These are phyloP conservation scores for Hydrotaea diabolus DNA, from an alignment of 2,888 invertebrate genomes.

Conservation along the genomic window DNA sequence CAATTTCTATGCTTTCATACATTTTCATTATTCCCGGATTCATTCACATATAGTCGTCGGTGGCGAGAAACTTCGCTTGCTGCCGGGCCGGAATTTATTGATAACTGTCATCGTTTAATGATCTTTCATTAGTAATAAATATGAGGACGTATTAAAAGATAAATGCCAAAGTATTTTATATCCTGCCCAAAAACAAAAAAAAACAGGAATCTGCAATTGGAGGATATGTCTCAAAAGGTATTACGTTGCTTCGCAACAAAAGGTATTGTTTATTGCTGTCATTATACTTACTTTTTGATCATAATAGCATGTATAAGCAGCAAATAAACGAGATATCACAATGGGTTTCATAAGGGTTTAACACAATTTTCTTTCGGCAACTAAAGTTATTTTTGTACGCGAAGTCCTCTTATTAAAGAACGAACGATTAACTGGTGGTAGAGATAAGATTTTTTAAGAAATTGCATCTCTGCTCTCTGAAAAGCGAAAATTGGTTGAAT, in stretches of 20 bases:
- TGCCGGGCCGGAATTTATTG: constrained; percentile 31
- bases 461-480: too few species aligned
- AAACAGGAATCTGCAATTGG: too few species aligned
- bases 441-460: background rate
- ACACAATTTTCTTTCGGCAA: too few species aligned
- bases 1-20: background rate
- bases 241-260: background rate
- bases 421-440: background rate
- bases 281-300: background rate
- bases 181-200: background rate
- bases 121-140: constrained; percentile 27
- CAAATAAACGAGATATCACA: too few species aligned
- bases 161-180: background rate
- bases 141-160: constrained; percentile 25
- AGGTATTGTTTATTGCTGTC: background rate
- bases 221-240: constrained; percentile 1
- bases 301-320: background rate
- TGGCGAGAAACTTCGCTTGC: background rate
- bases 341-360: too few species aligned
- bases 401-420: too few species aligned
- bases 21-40: background rate
- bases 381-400: too few species aligned
- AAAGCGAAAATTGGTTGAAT: too few species aligned
- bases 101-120: constrained; percentile 27
- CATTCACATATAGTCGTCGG: background rate